Base-by-base conservation (phyloP, 2,888 invertebrate species). In the Acleris sparsana region DNA sequence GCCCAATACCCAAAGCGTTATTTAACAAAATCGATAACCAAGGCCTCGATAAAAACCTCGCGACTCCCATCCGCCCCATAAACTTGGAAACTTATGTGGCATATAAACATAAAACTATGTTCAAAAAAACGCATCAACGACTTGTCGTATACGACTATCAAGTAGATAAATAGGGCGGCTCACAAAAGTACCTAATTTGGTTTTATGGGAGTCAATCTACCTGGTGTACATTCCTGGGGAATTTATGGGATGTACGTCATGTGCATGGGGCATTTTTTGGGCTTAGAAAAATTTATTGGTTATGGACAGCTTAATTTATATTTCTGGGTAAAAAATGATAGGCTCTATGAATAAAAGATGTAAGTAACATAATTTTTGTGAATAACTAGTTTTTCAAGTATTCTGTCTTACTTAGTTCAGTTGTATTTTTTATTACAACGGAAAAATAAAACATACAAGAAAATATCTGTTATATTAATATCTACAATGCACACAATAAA, bases 221-320 rank as follows among this genome's bases (percentile, higher is more conserved):
- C 86, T 86, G 86, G 85, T 78, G 81, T 78, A 80, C 83, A 84
- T 83, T 79, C 85, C 82, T 72, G 70, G 73, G 79, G 77, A 82
- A 88, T 87, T 88, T 88, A 89, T 87, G 78, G 83, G 80, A 79
- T 80, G 80, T 87, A 86, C 85, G 88, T 88, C 87, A 87, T 85
- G 80, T 75, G 76, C 82, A 82, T 81, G 51, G 33, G 62, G 57
- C 62, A 56, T 39, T 61, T 66, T 65, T 62, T 48, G 61, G 76
- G 75, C 75, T 83, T 83, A 84, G 82, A 83, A 78, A 76, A 82
- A 85, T 85, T 86, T 85, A 86, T 86, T 79, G 82, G 80, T 82
- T 80, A 77, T 80, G 75, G 29, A 18, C 48, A 22, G 57, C 25
- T 52, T 66, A 52, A 66, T 62, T 61, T 65, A 63, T 62, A 60